Conservation (phyloP, 2,888 invertebrate species). For the Campoplex nolae region DNA sequence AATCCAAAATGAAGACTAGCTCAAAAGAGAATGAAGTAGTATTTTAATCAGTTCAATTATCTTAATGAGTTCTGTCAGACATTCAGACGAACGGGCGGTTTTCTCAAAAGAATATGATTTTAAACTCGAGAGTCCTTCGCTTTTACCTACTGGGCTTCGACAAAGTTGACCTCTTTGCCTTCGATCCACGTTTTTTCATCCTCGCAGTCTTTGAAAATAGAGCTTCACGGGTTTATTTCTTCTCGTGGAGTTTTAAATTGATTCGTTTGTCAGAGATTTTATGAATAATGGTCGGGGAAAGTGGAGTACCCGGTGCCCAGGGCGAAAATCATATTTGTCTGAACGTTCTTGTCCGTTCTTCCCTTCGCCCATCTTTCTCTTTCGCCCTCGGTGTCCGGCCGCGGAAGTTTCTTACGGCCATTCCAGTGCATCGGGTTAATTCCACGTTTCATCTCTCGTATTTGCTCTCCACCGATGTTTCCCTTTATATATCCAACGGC, state of each 20-base stretch:
- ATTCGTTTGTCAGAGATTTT: conserved; percentile 58
- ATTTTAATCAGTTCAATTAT: conserved; percentile 1
- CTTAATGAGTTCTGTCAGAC: conserved; percentile 3
- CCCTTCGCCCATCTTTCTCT: background rate
- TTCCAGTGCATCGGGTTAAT: conserved; percentile 21
- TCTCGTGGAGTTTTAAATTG: conserved; percentile 60
- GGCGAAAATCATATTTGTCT: conserved; percentile 39
- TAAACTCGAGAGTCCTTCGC: background rate
- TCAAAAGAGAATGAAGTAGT: background rate
- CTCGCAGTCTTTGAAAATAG: conserved; percentile 5
- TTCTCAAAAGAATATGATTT: conserved; percentile 12
- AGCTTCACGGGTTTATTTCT: background rate
- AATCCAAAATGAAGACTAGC: background rate
- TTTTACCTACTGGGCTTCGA: background rate
- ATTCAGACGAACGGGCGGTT: background rate
- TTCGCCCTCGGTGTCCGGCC: conserved; percentile 1
- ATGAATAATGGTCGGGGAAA: conserved; percentile 53
- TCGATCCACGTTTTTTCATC: background rate
- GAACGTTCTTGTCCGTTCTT: background rate
- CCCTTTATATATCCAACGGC: conserved; percentile 8
- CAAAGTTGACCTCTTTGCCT: background rate
- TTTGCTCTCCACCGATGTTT: conserved; percentile 40
- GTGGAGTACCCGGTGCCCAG: background rate
- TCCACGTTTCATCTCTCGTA: conserved; percentile 16
- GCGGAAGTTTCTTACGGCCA: background rate